Evolutionary conservation across 2,113 vertebrate species (phyloP).

Genomic region (Lagopus leucura): DNA sequence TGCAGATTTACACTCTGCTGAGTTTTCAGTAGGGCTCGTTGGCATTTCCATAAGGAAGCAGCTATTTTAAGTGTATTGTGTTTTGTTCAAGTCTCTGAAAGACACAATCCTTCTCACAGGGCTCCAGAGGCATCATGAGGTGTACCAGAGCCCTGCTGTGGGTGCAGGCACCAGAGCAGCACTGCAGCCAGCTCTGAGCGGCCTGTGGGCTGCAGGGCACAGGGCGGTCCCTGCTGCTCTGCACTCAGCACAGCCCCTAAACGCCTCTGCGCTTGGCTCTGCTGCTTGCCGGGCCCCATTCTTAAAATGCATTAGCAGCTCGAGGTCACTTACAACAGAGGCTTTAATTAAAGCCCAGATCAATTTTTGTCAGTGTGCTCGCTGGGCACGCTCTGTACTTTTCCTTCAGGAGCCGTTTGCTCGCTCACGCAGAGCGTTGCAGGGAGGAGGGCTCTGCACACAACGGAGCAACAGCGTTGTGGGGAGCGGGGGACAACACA

Average conservation of each 20-base stretch:
- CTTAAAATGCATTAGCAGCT: conserved; percentile 58
- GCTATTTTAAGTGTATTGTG: conserved; percentile 58
- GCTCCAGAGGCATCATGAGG: background rate
- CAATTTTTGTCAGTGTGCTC: conserved; percentile 61
- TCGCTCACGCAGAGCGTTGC: background rate
- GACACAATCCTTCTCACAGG: conserved; percentile 42
- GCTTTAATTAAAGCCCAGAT: conserved; percentile 75
- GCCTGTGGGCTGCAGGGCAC: rapidly evolving
- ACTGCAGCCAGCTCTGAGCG: background rate
- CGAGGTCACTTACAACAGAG: conserved; percentile 64
- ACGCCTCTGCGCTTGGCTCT: background rate
- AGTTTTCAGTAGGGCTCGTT: conserved; percentile 34
- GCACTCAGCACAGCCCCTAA: background rate
- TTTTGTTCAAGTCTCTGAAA: conserved; percentile 49
- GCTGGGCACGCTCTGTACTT: conserved; percentile 69
- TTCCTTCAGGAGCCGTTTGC: conserved; percentile 46
- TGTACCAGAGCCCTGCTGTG: background rate
- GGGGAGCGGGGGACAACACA: rapidly evolving
- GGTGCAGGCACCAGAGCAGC: background rate
- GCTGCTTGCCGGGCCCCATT: conserved; percentile 8
- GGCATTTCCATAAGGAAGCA: conserved; percentile 46
- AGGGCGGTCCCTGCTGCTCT: background rate
- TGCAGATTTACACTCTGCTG: conserved; percentile 31
- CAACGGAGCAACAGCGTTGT: background rate
- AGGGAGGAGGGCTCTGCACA: conserved; percentile 30